Evolutionary conservation across 37 sponge, comb jelly and placozoan species (phyloP).

Genomic region (Chondrosia reniformis): DNA sequence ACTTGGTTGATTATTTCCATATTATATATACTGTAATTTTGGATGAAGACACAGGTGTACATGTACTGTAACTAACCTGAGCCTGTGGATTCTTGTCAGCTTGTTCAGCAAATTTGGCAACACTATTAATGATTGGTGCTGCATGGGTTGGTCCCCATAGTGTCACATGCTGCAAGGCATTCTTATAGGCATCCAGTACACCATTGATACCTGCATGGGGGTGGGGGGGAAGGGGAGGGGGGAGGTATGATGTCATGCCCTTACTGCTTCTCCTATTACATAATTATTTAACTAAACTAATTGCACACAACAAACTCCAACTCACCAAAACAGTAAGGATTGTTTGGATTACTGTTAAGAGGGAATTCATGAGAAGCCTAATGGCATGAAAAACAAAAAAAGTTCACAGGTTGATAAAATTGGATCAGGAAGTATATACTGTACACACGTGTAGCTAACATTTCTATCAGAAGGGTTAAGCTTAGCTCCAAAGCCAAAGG

Average conservation of each 20-base stretch:
- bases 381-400: neutral
- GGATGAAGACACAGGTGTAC: neutral
- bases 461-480: conserved; percentile 4
- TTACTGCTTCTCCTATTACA: neutral
- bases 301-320: neutral
- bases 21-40: neutral
- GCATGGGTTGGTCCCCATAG: conserved; percentile 85
- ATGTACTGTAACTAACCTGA: neutral
- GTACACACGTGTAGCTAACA: neutral
- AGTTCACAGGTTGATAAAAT: neutral
- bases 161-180: conserved; percentile 40
- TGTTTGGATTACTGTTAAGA: conserved; percentile 72
- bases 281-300: neutral
- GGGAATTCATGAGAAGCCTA: conserved; percentile 86
- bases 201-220: conserved; percentile 55
- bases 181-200: conserved; percentile 66
- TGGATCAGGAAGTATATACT: neutral
- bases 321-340: conserved; percentile 69
- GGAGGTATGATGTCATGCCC: neutral
- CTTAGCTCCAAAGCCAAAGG: conserved; percentile 89
- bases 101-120: conserved; percentile 72
- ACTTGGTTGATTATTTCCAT: neutral
- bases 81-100: conserved; percentile 25
- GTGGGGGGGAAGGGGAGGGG: neutral
- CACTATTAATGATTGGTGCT: conserved; percentile 84